These are phyloP conservation scores for Poeciliopsis presidionis DNA, from an alignment of 2,797 vertebrate species.

Conservation along the genomic window DNA sequence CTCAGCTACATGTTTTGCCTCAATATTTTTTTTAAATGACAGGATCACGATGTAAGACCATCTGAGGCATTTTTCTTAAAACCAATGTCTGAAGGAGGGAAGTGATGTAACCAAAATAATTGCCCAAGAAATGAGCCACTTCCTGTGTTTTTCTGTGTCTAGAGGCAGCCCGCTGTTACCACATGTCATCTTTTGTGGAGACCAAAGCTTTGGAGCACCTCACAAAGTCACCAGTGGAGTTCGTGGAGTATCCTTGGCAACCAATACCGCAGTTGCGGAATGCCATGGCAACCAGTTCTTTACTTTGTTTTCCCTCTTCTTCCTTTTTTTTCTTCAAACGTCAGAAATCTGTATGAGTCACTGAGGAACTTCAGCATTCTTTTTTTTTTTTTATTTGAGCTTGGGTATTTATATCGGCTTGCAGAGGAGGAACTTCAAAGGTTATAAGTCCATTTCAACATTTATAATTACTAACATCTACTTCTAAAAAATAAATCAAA, in stretches of 20 bases:
- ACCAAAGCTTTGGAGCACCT: conserved; percentile 98
- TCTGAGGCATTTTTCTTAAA: neutral
- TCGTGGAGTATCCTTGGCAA: conserved; percentile 97
- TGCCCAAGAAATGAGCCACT: conserved; percentile 5
- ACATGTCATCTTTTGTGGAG: conserved; percentile 99
- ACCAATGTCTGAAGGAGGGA: neutral
- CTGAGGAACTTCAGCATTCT: neutral
- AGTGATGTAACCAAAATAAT: conserved; percentile 13
- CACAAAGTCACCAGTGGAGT: conserved; percentile 98
- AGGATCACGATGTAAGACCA: neutral
- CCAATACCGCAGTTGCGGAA: conserved; percentile 37
- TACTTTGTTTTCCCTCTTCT: conserved; percentile 17
- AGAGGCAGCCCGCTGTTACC: conserved; percentile 94
- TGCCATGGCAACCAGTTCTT: conserved; percentile 41
- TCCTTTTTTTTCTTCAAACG: conserved; percentile 9
- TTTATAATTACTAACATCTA: neutral
- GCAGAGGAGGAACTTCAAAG: conserved; percentile 2
- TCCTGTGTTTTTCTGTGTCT: conserved; percentile 24
- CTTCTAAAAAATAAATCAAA: neutral
- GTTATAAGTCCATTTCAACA: neutral
- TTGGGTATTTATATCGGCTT: neutral
- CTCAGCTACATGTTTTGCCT: neutral
- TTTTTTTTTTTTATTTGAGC: conserved; percentile 9
- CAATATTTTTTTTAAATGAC: neutral
- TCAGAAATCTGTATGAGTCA: conserved; percentile 15